A percentile compares a stretch with the other conserved stretches of the same genome.
These are phyloP conservation scores for Ciconia stormi DNA, from an alignment of 2,113 vertebrate species.

Conservation along the genomic window DNA sequence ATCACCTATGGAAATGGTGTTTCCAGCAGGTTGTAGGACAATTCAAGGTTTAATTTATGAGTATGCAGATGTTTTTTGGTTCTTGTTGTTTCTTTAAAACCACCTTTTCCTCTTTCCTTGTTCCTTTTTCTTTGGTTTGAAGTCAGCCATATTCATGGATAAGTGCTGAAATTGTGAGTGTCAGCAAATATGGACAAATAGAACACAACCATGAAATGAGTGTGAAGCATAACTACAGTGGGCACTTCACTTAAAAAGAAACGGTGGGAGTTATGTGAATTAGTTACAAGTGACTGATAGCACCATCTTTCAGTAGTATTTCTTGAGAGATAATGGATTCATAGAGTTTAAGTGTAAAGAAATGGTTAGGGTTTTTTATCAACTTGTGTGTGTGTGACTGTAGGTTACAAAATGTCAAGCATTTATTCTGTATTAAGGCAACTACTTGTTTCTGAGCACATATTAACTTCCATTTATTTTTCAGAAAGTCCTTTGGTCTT, in stretches of 20 bases:
- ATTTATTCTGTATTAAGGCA: background rate
- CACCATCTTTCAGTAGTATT: background rate
- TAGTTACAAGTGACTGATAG: background rate
- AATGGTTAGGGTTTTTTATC: background rate
- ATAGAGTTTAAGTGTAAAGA: background rate
- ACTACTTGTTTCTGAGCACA: background rate
- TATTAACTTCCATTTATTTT: background rate
- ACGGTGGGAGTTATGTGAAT: background rate
- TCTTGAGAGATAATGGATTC: background rate
- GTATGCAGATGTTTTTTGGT: background rate
- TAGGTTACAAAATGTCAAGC: background rate
- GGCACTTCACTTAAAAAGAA: background rate
- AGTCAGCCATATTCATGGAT: background rate
- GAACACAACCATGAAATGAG: background rate
- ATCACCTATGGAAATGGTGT: background rate
- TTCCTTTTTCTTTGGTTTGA: background rate
- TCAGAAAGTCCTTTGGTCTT: constrained; percentile 1
- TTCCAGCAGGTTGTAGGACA: background rate
- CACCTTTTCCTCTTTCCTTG: background rate
- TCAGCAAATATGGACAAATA: background rate
- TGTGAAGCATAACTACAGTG: background rate
- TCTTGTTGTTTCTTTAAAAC: background rate
- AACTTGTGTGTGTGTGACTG: background rate
- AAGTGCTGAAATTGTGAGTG: background rate
- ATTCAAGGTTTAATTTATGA: background rate